Evolutionary conservation across 2,888 invertebrate species (phyloP).

Genomic region (Campoplex nolae): DNA sequence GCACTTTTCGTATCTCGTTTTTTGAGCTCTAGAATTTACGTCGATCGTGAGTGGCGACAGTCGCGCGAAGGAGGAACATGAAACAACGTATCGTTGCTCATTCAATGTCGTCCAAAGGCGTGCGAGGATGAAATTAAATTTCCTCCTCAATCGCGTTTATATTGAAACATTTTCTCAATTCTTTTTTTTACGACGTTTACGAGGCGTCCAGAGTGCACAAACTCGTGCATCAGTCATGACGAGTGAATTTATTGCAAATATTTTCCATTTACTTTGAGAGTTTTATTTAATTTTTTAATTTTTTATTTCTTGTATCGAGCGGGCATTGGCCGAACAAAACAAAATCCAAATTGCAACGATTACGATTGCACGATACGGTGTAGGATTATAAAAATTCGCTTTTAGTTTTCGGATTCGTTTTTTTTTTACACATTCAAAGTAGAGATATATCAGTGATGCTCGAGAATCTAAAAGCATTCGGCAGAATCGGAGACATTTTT

Average conservation of each 20-base stretch:
- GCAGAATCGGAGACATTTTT: not conserved
- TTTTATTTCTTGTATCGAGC: constrained; percentile 74
- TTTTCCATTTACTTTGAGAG: not conserved
- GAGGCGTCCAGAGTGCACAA: constrained; percentile 7
- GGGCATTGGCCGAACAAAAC: constrained; percentile 75
- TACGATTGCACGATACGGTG: constrained; percentile 29
- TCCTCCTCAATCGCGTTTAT: constrained; percentile 14
- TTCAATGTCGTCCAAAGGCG: constrained; percentile 1
- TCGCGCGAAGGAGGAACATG: not conserved
- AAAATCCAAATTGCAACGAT: constrained; percentile 35
- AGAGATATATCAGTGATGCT: not conserved
- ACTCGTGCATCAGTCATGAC: not conserved
- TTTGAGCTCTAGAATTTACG: constrained; percentile 40
- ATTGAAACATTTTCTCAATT: constrained; percentile 41
- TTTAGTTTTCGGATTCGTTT: not conserved
- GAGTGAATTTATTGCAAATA: not conserved
- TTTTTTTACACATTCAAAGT: not conserved
- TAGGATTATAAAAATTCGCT: constrained; percentile 32
- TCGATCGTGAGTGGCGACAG: not conserved
- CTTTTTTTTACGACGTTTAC: constrained; percentile 26
- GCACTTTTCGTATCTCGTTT: constrained; percentile 57
- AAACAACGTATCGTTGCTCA: not conserved
- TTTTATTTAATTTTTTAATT: constrained; percentile 22
- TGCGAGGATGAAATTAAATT: constrained; percentile 14
- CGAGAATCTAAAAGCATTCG: not conserved